Evolutionary conservation across 2,797 vertebrate genomes (phyloP), one percentile per base, ranked within the genome.

Genomic region (Anniella stebbinsi): DNA sequence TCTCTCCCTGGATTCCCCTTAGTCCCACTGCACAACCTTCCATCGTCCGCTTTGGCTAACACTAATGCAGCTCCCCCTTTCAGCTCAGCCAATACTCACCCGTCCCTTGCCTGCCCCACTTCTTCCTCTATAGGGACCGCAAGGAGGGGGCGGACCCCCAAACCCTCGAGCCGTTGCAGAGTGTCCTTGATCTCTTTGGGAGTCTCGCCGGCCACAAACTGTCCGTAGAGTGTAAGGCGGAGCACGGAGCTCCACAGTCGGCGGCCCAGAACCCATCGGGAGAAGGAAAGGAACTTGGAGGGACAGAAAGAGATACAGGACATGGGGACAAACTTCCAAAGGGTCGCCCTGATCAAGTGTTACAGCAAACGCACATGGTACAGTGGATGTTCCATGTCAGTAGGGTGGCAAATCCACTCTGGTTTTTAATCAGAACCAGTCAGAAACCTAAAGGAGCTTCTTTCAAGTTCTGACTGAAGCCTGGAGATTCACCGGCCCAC

Each of bases 191-290:
- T 98, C 96, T 99, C 98, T 0, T 60, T 88, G 66, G 97, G 96
- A 0, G 96, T 98, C 96, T 98, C 98, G 0, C 98, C 98, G 0
- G 98, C 98, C 92, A 99, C 98, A 95, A 99, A 99, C 96, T 99
- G 98, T 57, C 98, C 98, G 0, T 99, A 90, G 8, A 90, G 51
- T 10, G 89, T 90, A 21, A 98, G 57, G 98, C 94, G 1, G 98
- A 98, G 45, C 2, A 82, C 21, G 8, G 17, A 25, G 5, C 38
- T 73, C 87, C 82, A 81, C 7, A 81, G n/a, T 28, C 45, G 77
- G 10, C 21, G 54, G 8, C 87, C 87, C 69, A 80, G 54, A 67
- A 88, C 15, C 2, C 21, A 13, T 33, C 45, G 77, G 84, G 87
- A 57, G 60, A 33, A 3, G 2, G 87, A 85, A 76, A 88, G 87